phyloP scores from a whole-genome alignment of 2,888 invertebrate genomes.

The Gryllus longicercus region DNA sequence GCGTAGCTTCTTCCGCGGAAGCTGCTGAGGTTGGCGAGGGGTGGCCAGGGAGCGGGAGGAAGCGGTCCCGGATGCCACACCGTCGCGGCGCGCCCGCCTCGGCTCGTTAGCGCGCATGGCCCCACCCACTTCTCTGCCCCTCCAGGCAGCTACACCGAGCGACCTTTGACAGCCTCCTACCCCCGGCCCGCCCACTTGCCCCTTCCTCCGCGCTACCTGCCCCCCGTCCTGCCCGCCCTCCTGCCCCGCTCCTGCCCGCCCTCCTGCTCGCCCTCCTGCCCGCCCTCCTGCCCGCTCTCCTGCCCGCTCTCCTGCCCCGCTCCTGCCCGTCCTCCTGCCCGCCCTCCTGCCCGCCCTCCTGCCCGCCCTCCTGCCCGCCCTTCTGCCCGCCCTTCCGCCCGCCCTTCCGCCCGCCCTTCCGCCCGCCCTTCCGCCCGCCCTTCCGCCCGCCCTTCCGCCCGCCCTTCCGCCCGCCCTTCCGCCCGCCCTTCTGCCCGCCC shows the following conservation, averaged over 20 bases:
- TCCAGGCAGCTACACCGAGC: too few relatives aligned
- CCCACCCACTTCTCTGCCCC: too few relatives aligned
- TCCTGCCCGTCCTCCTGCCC: background rate
- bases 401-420: background rate
- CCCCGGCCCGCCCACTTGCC: too few relatives aligned
- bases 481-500: background rate
- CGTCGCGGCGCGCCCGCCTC: background rate
- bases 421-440: background rate
- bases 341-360: background rate
- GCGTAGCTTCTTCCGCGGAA: background rate
- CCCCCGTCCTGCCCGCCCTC: too few relatives aligned
- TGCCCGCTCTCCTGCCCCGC: too few relatives aligned
- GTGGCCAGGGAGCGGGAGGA: background rate
- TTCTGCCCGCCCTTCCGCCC: background rate
- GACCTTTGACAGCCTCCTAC: too few relatives aligned
- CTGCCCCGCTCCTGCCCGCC: too few relatives aligned
- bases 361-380: background rate
- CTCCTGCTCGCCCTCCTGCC: too few relatives aligned
- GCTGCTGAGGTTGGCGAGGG: background rate
- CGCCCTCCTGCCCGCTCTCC: background rate
- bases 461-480: background rate
- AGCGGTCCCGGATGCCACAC: background rate
- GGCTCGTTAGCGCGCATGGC: background rate
- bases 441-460: background rate
- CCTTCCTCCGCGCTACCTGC: too few relatives aligned